Percentiles rank a stretch among this genome's conserved stretches.
These are phyloP conservation scores for Nemurella pictetii DNA, from an alignment of 2,888 invertebrate genomes.

Conservation along the genomic window DNA sequence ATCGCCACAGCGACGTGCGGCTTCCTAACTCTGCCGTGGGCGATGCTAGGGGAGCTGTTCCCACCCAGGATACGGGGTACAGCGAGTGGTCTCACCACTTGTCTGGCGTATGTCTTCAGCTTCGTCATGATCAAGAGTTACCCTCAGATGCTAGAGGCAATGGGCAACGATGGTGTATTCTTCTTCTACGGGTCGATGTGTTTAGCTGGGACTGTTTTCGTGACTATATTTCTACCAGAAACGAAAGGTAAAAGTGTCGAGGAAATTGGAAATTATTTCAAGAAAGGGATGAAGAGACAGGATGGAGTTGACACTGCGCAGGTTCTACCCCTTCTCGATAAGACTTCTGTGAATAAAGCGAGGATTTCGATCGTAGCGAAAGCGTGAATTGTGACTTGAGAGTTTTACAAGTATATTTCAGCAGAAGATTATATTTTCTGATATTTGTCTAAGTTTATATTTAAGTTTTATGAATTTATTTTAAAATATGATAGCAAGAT, in stretches of 20 bases:
- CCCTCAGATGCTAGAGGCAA: conserved; percentile 51
- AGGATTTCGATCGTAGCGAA: background rate
- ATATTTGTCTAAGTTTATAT: no score
- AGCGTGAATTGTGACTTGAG: no score
- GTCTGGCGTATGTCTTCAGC: conserved; percentile 57
- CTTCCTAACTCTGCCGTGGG: conserved; percentile 60
- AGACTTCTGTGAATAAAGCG: background rate
- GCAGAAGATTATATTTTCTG: no score
- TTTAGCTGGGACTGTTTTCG: conserved; percentile 56
- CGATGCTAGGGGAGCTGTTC: conserved; percentile 61
- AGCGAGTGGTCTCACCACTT: conserved; percentile 56
- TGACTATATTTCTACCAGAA: conserved; percentile 56
- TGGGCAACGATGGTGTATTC: conserved; percentile 57
- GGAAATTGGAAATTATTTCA: conserved; percentile 53
- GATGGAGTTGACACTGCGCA: background rate
- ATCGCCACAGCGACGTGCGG: conserved; percentile 59
- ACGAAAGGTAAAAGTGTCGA: conserved; percentile 58
- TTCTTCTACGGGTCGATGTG: conserved; percentile 56
- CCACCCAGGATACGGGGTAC: conserved; percentile 57
- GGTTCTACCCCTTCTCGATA: no score
- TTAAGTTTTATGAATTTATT: no score
- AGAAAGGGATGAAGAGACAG: background rate
- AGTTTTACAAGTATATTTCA: no score
- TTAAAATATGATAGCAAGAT: no score
- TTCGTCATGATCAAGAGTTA: conserved; percentile 59